These are phyloP conservation scores for Ennomos fuscantarius DNA, from an alignment of 2,888 invertebrate genomes.

Conservation along the genomic window DNA sequence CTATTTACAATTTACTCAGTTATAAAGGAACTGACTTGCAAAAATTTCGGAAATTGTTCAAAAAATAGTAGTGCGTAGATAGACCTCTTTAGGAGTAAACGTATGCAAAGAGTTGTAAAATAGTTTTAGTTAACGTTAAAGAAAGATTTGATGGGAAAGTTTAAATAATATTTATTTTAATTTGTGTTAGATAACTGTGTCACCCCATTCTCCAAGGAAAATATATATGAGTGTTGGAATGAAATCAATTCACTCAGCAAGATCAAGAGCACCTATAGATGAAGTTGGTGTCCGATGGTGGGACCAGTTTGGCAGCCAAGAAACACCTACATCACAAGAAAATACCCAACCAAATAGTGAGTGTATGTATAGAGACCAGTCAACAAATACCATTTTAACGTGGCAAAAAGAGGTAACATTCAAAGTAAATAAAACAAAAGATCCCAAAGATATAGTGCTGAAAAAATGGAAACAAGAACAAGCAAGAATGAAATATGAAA, in stretches of 20 bases:
- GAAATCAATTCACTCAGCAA: conserved; percentile 58
- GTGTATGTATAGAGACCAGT: conserved; percentile 49
- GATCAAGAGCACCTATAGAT: conserved; percentile 73
- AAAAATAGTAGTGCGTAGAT: conserved; percentile 41
- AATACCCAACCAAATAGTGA: conserved; percentile 41
- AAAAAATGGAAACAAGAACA: conserved; percentile 73
- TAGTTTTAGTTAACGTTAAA: too few species aligned
- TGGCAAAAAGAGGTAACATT: conserved; percentile 47
- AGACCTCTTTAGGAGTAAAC: conserved; percentile 32
- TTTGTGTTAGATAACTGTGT: too few species aligned
- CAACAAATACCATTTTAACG: conserved; percentile 47
- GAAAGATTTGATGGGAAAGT: too few species aligned
- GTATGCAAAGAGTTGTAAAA: conserved; percentile 5
- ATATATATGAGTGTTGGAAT: conserved; percentile 51
- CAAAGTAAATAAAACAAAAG: conserved; percentile 40
- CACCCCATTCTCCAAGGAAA: background rate
- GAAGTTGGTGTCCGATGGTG: conserved; percentile 63
- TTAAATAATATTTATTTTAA: too few species aligned
- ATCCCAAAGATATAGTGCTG: conserved; percentile 64
- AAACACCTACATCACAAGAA: conserved; percentile 26
- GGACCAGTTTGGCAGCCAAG: conserved; percentile 56
- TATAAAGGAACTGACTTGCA: conserved; percentile 52
- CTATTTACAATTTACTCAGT: conserved; percentile 27
- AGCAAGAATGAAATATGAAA: conserved; percentile 67
- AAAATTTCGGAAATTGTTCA: conserved; percentile 32